These are phyloP conservation scores for Conus betulinus DNA, from an alignment of 1,140 invertebrate species.

Conservation along the genomic window DNA sequence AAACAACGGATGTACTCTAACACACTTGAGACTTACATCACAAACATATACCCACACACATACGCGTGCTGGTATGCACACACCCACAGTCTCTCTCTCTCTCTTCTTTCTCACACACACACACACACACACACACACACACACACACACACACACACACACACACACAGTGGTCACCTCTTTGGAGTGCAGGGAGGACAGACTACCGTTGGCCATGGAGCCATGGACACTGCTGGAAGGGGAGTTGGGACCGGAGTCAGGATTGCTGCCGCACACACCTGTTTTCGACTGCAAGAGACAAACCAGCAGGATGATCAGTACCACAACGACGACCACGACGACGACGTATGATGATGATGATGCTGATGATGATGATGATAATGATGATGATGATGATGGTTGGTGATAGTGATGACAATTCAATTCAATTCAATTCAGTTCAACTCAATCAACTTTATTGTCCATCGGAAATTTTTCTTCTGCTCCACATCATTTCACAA, in stretches of 20 bases:
- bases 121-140: neutral
- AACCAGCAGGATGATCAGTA: neutral
- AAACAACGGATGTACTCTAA: neutral
- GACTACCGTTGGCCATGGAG: constrained; percentile 68
- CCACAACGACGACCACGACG: neutral
- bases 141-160: neutral
- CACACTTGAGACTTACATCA: neutral
- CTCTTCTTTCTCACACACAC: too few species aligned
- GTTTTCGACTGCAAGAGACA: constrained; percentile 75
- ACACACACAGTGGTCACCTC: constrained; percentile 61
- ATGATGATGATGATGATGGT: neutral
- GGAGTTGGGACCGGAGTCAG: constrained; percentile 89
- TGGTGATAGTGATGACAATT: too few species aligned
- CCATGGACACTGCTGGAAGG: constrained; percentile 76
- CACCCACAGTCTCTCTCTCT: neutral
- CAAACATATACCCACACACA: constrained; percentile 2
- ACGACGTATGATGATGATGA: neutral
- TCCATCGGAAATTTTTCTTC: too few species aligned
- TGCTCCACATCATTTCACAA: too few species aligned
- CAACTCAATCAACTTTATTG: too few species aligned
- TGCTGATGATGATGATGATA: too few species aligned
- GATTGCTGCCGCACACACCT: constrained; percentile 81
- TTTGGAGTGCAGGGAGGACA: constrained; percentile 64
- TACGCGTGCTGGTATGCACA: neutral
- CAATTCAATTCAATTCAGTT: too few species aligned